Evolutionary conservation across 2,888 invertebrate genomes (phyloP).

Genomic region (Euclidia mi): DNA sequence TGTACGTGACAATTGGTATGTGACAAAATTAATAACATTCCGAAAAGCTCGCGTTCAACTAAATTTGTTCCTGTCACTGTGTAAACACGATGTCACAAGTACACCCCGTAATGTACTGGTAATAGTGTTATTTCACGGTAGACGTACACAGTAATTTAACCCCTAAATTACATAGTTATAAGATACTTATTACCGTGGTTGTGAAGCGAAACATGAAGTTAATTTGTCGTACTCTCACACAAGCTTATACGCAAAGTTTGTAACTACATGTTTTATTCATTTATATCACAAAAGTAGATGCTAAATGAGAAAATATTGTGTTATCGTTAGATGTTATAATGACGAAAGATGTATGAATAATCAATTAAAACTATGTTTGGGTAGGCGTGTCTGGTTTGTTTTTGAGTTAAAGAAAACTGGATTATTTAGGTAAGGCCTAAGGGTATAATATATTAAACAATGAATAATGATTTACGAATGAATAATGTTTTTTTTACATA

Average conservation of each 20-base stretch:
- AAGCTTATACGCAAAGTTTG: constrained; percentile 27
- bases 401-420: too few relatives aligned
- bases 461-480: too few relatives aligned
- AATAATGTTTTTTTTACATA: too few relatives aligned
- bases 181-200: background rate
- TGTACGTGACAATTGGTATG: constrained; percentile 43
- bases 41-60: constrained; percentile 32
- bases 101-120: constrained; percentile 19
- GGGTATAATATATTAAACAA: too few relatives aligned
- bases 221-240: constrained; percentile 36
- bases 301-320: constrained; percentile 15
- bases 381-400: background rate
- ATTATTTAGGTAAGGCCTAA: too few relatives aligned
- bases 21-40: constrained; percentile 53
- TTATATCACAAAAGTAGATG: constrained; percentile 19
- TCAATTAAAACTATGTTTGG: background rate
- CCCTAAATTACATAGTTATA: constrained; percentile 15
- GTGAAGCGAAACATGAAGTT: constrained; percentile 19
- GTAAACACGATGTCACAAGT: constrained; percentile 51
- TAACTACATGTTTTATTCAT: constrained; percentile 33
- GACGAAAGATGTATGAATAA: background rate
- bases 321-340: constrained; percentile 5
- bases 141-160: constrained; percentile 19
- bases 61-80: constrained; percentile 46
- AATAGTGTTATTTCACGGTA: constrained; percentile 23